These are phyloP conservation scores for Tauraco erythrolophus DNA, from an alignment of 2,113 vertebrate genomes.

Conservation along the genomic window DNA sequence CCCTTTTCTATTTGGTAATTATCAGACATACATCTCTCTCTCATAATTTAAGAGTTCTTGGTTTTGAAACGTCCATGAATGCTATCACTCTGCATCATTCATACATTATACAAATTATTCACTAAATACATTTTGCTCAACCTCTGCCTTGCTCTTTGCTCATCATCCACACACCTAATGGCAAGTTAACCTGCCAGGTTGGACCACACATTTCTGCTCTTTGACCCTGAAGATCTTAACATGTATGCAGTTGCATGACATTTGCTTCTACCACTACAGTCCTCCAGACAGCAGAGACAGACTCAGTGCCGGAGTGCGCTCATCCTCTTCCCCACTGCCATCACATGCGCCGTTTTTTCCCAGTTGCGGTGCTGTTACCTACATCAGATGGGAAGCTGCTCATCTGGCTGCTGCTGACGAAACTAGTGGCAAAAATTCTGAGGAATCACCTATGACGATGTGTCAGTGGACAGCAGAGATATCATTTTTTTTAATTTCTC, in stretches of 20 bases:
- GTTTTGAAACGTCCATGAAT: background rate
- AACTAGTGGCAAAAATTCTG: background rate
- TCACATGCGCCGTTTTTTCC: background rate
- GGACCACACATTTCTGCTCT: background rate
- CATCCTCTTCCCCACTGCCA: background rate
- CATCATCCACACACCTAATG: background rate
- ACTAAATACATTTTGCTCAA: background rate
- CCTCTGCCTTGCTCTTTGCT: background rate
- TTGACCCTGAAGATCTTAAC: background rate
- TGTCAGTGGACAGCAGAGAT: background rate
- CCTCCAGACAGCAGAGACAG: background rate
- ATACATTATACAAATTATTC: background rate
- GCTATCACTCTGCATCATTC: background rate
- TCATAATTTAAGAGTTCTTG: background rate
- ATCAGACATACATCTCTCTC: background rate
- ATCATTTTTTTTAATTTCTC: background rate
- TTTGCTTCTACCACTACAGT: background rate
- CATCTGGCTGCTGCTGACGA: background rate
- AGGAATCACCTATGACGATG: background rate
- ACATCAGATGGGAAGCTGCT: background rate
- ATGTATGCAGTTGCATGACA: background rate
- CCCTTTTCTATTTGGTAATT: background rate
- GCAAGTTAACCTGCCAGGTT: background rate
- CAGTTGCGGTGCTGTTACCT: background rate
- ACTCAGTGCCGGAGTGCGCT: no score